Percentiles rank a stretch among this genome's conserved stretches.
phyloP scores from a whole-genome alignment of 2,113 vertebrate genomes.

The Poecilia latipinna region DNA sequence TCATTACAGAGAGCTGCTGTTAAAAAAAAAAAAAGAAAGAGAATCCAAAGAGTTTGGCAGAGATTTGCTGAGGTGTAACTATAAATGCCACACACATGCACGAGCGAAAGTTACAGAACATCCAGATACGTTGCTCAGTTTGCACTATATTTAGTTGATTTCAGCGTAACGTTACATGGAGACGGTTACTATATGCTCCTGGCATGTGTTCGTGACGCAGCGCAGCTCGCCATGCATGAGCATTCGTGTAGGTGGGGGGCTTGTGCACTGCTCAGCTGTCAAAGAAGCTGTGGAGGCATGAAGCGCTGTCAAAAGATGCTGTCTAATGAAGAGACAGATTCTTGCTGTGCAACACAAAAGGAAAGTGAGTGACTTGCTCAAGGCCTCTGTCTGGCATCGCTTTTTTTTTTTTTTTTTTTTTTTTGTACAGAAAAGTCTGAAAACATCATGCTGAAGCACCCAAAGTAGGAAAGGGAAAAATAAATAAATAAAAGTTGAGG shows the following conservation, averaged over 20 bases:
- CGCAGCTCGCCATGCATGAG: constrained; percentile 28
- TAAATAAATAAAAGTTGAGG: constrained; percentile 19
- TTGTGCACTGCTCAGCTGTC: constrained; percentile 51
- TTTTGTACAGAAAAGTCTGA: constrained; percentile 49
- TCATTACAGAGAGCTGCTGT: not conserved
- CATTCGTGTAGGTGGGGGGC: constrained; percentile 60
- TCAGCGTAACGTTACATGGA: not conserved
- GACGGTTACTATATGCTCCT: constrained; percentile 22
- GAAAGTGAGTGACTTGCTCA: constrained; percentile 61
- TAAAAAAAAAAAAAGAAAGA: not conserved
- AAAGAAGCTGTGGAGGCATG: constrained; percentile 60
- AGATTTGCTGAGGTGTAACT: constrained; percentile 8
- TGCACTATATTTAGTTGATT: not conserved
- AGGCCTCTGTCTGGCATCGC: constrained; percentile 65
- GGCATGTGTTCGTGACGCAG: constrained; percentile 16
- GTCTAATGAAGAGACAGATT: constrained; percentile 72
- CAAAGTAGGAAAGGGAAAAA: not conserved
- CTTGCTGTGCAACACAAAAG: constrained; percentile 56
- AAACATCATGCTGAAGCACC: constrained; percentile 38
- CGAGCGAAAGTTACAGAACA: not conserved
- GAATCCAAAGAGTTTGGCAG: not conserved
- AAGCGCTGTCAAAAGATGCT: constrained; percentile 66
- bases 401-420: not conserved
- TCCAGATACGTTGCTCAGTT: not conserved
- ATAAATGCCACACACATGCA: not conserved